These are phyloP conservation scores for Ochotona curzoniae DNA, from an alignment of 2,113 vertebrate genomes.

Conservation along the genomic window DNA sequence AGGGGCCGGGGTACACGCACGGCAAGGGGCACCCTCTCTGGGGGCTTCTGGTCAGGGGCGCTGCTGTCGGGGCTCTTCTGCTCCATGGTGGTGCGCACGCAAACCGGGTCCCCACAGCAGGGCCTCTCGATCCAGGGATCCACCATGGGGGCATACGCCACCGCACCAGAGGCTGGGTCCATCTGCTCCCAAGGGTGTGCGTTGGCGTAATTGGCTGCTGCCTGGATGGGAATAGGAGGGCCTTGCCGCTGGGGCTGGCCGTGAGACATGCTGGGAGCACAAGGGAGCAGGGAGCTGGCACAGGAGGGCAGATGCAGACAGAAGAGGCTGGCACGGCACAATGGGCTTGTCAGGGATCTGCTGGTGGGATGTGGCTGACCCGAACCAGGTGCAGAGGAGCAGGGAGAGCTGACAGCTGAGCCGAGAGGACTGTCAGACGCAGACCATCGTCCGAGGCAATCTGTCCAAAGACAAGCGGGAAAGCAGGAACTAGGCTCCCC, in stretches of 20 bases:
- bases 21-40: background rate
- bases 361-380: background rate
- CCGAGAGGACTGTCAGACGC: slow-evolving; percentile 14
- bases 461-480: slow-evolving; percentile 75
- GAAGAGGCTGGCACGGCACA: background rate
- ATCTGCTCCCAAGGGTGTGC: background rate
- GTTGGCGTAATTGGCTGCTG: background rate
- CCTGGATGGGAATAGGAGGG: background rate
- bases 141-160: background rate
- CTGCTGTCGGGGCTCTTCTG: background rate
- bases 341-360: background rate
- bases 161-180: background rate
- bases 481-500: slow-evolving; percentile 33
- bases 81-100: background rate
- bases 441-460: slow-evolving; percentile 62
- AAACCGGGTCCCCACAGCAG: background rate
- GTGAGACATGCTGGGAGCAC: background rate
- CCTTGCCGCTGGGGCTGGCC: rapidly evolving
- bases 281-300: background rate
- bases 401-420: slow-evolving; percentile 41
- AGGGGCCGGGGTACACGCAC: background rate
- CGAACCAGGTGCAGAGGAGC: background rate
- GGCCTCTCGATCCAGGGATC: slow-evolving; percentile 19
- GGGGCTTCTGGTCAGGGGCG: background rate
- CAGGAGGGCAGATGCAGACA: background rate